Percentiles rank a stretch among this genome's conserved stretches.
Conservation (phyloP, 2,797 vertebrate genomes). For the Sebastes miniatus region DNA sequence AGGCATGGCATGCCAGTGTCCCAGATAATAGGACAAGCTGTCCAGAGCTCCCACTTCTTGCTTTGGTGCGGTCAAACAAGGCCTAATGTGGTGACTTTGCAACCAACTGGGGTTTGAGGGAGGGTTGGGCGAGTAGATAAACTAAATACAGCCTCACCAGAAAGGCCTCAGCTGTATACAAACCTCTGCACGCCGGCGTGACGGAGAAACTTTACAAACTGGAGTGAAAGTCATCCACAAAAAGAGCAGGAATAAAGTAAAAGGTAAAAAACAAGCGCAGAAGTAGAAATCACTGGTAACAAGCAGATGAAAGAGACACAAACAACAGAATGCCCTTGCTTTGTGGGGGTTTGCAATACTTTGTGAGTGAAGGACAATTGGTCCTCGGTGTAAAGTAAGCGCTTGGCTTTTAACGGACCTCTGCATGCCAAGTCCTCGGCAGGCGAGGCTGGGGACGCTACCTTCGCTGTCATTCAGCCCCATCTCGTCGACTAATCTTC, state of each 20-base stretch:
- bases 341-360: slow-evolving; percentile 74
- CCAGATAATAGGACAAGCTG: slow-evolving; percentile 76
- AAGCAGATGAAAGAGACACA: slow-evolving; percentile 46
- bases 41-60: slow-evolving; percentile 61
- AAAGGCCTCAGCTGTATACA: slow-evolving; percentile 34
- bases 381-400: slow-evolving; percentile 83
- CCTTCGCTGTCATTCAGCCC: slow-evolving; percentile 82
- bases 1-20: slow-evolving; percentile 66
- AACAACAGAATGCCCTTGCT: slow-evolving; percentile 75
- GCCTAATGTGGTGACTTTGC: slow-evolving; percentile 67
- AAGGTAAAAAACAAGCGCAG: slow-evolving; percentile 9
- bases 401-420: slow-evolving; percentile 82
- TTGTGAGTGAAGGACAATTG: slow-evolving; percentile 82
- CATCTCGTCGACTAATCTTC: slow-evolving; percentile 85
- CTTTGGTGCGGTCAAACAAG: slow-evolving; percentile 68
- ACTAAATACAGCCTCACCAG: slow-evolving; percentile 58
- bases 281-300: slow-evolving; percentile 49
- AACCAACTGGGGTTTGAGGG: slow-evolving; percentile 61
- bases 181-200: slow-evolving; percentile 32
- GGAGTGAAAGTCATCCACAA: slow-evolving; percentile 43
- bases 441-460: slow-evolving; percentile 77
- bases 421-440: slow-evolving; percentile 81
- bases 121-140: slow-evolving; percentile 69
- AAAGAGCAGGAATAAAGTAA: slow-evolving; percentile 7
- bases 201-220: slow-evolving; percentile 36